These are phyloP conservation scores for Bubo bubo DNA, from an alignment of 2,113 vertebrate genomes.

Conservation along the genomic window DNA sequence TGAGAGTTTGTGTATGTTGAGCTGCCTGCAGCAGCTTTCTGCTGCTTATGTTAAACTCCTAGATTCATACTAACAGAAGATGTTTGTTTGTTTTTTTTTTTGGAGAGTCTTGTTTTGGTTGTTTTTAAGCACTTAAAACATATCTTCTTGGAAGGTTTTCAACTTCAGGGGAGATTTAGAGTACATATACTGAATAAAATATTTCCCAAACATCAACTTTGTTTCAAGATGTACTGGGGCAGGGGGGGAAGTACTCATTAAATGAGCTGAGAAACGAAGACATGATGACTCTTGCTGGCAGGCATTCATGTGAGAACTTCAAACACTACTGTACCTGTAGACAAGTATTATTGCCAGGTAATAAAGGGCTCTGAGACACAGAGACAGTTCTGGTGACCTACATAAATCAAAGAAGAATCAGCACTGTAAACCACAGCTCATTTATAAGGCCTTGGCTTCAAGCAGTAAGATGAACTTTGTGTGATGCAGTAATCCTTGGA, in stretches of 20 bases:
- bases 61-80: background rate
- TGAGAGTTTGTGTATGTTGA: background rate
- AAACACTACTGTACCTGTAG: background rate
- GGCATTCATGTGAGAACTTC: background rate
- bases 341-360: background rate
- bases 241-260: background rate
- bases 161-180: background rate
- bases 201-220: background rate
- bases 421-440: background rate
- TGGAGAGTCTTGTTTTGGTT: background rate
- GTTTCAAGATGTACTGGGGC: background rate
- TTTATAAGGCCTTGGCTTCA: background rate
- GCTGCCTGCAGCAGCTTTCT: background rate
- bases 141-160: background rate
- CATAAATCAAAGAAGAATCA: conserved; percentile 7
- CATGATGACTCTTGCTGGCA: background rate
- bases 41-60: background rate
- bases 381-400: conserved; percentile 16
- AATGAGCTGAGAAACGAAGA: background rate
- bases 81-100: background rate
- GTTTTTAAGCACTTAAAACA: background rate
- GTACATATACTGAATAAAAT: background rate
- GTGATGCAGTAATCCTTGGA: background rate
- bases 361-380: background rate
- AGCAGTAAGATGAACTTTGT: background rate